Base-by-base conservation (phyloP, 2,113 vertebrate species). In the Chloroceryle aenea region DNA sequence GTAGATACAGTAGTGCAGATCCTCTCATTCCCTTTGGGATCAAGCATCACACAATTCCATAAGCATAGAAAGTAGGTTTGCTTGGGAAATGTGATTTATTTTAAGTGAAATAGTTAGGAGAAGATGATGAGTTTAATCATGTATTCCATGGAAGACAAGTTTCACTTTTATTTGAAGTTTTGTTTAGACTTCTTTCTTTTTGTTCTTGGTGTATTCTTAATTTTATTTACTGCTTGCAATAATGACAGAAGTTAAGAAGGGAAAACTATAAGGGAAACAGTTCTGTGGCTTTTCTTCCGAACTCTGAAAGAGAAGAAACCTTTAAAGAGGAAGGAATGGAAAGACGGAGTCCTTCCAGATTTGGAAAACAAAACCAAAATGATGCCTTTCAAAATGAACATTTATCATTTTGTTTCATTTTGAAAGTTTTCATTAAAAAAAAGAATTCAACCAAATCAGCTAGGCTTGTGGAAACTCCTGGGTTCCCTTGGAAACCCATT, bases 401-500 rank as follows among this genome's bases (percentile, higher is more conserved):
- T 87, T 56, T 86, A 90, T 86, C 14, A 50, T 78, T 95, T 89
- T 77, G 45, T 77, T 95, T 89, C 76, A 74, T 72, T 96, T 87
- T 92, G 47, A 63, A 85, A 68, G 42, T 89, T 95, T 92, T 88
- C 90, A 94, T 95, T 93, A 86, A 69, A 75, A 82, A 82, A 79
- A 71, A 14, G 30, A 92, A 89, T 77, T 85, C 88, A 90, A 81
- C 68, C 86, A 87, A 91, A 94, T 94, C 95, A 89, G 6, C 61
- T 20, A 2, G 25, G 23, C 85, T 95, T 92, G 86, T 89, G 89
- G 87, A 92, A 90, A 77, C 56, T 48, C 47, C 47, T 52, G 87
- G 43, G 89, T 95, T 95, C 89, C 86, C 95, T 85, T 94, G 93
- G 93, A 92, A 95, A 97, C 91, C 22, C 1, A 1, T 80, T 90